These are phyloP conservation scores for Eupeodes luniger DNA, from an alignment of 2,888 invertebrate genomes.

Conservation along the genomic window DNA sequence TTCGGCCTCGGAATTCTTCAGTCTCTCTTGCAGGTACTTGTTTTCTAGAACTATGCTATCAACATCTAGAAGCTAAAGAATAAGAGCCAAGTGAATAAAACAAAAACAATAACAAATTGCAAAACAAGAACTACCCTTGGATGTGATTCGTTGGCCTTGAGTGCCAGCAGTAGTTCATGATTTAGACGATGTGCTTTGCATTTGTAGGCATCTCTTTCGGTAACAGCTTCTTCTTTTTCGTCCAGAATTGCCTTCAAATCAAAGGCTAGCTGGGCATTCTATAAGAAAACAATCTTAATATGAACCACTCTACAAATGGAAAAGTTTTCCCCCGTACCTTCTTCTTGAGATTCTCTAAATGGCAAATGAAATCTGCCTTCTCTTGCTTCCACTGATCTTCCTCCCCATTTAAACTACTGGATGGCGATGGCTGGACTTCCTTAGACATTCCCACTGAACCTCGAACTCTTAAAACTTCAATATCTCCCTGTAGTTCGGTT, in stretches of 20 bases:
- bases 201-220: conserved; percentile 92
- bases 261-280: conserved; percentile 90
- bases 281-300: conserved; percentile 70
- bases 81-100: neutral
- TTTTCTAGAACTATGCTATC: conserved; percentile 93
- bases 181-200: conserved; percentile 93
- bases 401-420: conserved; percentile 76
- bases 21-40: conserved; percentile 92
- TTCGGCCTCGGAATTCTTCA: conserved; percentile 92
- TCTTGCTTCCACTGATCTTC: conserved; percentile 82
- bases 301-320: too few relatives aligned
- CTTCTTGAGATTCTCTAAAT: conserved; percentile 82
- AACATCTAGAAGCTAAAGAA: conserved; percentile 87
- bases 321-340: conserved; percentile 75
- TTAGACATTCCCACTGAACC: conserved; percentile 68
- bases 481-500: conserved; percentile 89
- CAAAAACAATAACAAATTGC: neutral
- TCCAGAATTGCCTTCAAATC: conserved; percentile 92
- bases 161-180: conserved; percentile 90
- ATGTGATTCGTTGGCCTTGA: conserved; percentile 84
- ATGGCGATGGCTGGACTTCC: conserved; percentile 55
- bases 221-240: conserved; percentile 93
- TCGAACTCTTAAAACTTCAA: conserved; percentile 86
- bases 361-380: conserved; percentile 82
- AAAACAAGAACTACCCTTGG: conserved; percentile 78